phyloP scores from a whole-genome alignment of 2,888 invertebrate genomes.

The Archips crataeganus region DNA sequence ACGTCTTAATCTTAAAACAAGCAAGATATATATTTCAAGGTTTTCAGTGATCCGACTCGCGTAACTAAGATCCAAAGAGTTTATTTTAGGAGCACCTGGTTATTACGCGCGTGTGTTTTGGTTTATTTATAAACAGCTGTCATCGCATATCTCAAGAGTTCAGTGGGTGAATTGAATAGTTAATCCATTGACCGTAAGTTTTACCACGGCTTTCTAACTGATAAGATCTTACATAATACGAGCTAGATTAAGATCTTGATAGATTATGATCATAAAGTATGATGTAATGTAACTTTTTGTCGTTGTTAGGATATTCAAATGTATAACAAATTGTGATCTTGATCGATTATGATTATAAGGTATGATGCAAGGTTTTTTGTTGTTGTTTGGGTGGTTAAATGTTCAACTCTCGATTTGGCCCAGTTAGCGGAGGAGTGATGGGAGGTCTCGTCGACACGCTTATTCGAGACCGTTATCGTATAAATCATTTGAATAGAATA shows the following conservation, averaged over 20 bases:
- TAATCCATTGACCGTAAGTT: conserved; percentile 51
- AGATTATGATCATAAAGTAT: conserved; percentile 78
- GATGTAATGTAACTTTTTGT: conserved; percentile 60
- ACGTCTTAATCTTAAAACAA: conserved; percentile 8
- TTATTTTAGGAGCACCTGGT: conserved; percentile 48
- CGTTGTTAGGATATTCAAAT: conserved; percentile 41
- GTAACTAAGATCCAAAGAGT: conserved; percentile 28
- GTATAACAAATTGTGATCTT: conserved; percentile 66
- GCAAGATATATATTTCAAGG: conserved; percentile 34
- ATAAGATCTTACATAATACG: conserved; percentile 66
- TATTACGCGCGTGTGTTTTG: conserved; percentile 46
- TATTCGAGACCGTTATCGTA: conserved; percentile 64
- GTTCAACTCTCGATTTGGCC: conserved; percentile 67
- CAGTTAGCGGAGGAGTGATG: conserved; percentile 61
- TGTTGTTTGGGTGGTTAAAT: conserved; percentile 63
- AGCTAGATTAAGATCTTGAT: conserved; percentile 73
- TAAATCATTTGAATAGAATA: conserved; percentile 60
- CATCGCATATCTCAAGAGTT: conserved; percentile 43
- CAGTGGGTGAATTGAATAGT: conserved; percentile 44
- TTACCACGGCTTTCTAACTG: conserved; percentile 68
- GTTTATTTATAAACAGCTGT: conserved; percentile 47
- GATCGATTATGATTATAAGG: conserved; percentile 80
- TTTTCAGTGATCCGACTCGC: conserved; percentile 18
- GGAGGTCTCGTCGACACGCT: conserved; percentile 60
- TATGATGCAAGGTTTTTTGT: conserved; percentile 65